A percentile compares a stretch with the other conserved stretches of the same genome.
Evolutionary conservation across 2,113 vertebrate genomes (phyloP).

Genomic region (Chaenogobius annularis): DNA sequence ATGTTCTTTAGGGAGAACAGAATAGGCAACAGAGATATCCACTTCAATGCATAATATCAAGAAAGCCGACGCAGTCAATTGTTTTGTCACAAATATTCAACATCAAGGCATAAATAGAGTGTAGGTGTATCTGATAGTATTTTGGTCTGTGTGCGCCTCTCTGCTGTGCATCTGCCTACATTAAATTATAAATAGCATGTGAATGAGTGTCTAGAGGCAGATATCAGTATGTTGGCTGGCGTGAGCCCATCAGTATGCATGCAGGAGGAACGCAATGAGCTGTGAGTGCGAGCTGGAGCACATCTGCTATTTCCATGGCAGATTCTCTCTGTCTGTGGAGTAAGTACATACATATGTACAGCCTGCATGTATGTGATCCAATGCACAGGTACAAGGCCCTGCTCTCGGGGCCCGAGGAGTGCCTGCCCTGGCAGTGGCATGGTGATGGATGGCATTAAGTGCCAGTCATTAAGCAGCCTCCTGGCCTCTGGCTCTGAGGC

Average conservation of each 20-base stretch:
- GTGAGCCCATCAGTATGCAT: constrained; percentile 58
- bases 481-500: constrained; percentile 77
- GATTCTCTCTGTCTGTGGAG: constrained; percentile 56
- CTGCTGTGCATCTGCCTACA: constrained; percentile 52
- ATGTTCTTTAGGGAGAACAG: constrained; percentile 40
- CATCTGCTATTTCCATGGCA: constrained; percentile 55
- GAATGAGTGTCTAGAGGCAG: constrained; percentile 68
- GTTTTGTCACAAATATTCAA: constrained; percentile 67
- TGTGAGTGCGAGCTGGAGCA: constrained; percentile 56
- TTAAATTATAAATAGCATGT: constrained; percentile 62
- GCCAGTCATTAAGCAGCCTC: constrained; percentile 79
- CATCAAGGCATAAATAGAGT: constrained; percentile 49
- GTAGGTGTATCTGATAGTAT: constrained; percentile 39
- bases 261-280: constrained; percentile 65
- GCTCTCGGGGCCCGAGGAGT: constrained; percentile 51
- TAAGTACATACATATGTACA: constrained; percentile 17
- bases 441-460: constrained; percentile 75
- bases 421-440: constrained; percentile 68
- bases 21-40: constrained; percentile 56
- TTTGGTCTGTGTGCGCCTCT: constrained; percentile 41
- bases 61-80: constrained; percentile 64
- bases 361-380: constrained; percentile 22
- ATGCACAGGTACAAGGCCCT: constrained; percentile 57
- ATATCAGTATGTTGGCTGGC: constrained; percentile 52
- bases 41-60: constrained; percentile 62